Evolutionary conservation across 2,113 vertebrate genomes (phyloP).

Genomic region (Natator depressus): DNA sequence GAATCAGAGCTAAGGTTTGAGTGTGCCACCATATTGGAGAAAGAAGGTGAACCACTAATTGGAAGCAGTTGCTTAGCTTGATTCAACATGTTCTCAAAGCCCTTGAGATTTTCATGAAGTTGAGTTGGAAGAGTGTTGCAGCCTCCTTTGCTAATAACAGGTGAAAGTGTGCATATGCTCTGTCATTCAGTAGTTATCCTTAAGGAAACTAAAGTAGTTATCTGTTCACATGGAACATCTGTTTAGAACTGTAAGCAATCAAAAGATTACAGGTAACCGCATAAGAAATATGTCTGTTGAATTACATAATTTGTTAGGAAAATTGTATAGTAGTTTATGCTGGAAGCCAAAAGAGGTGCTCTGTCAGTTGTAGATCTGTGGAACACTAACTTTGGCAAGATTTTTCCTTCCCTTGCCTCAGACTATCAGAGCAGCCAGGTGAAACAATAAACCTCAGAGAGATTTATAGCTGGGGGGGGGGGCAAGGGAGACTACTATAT

Average conservation of each 20-base stretch:
- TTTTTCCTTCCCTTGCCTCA: neutral
- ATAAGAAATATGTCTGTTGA: neutral
- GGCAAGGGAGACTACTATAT: neutral
- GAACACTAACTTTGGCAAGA: neutral
- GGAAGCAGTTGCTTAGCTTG: neutral
- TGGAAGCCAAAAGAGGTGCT: neutral
- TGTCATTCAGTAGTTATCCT: slow-evolving; percentile 1
- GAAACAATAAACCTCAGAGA: neutral
- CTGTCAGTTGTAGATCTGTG: neutral
- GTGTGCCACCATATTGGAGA: neutral
- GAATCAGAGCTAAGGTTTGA: neutral
- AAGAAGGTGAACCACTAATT: neutral
- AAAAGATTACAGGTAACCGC: neutral
- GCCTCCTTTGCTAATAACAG: slow-evolving; percentile 22
- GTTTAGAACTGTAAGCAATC: neutral
- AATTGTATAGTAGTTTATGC: neutral
- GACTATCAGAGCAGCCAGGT: neutral
- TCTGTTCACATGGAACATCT: neutral
- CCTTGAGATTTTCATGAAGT: slow-evolving; percentile 12
- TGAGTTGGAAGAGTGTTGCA: neutral
- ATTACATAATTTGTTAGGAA: neutral
- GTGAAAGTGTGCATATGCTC: neutral
- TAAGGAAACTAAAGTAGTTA: neutral
- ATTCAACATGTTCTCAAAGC: neutral
- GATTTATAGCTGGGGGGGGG: neutral